These are phyloP conservation scores for Alces alces DNA, from an alignment of 2,113 vertebrate genomes.

Conservation along the genomic window DNA sequence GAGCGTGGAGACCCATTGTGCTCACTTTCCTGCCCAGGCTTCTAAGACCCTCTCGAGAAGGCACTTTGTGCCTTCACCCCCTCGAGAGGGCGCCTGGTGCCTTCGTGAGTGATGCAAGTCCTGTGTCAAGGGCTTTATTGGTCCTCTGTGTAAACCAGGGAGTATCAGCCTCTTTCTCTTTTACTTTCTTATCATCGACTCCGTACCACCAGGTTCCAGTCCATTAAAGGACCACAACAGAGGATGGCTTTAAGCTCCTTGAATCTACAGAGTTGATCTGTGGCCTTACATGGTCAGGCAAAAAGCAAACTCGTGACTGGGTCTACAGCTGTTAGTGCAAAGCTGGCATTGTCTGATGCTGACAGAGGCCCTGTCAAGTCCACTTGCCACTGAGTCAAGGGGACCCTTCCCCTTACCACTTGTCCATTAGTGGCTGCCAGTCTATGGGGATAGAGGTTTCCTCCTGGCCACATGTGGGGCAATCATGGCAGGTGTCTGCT, in stretches of 20 bases:
- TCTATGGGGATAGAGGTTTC: not conserved
- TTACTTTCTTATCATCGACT: no score
- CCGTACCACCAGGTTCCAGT: no score
- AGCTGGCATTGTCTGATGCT: not conserved
- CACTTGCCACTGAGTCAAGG: not conserved
- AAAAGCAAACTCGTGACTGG: not conserved
- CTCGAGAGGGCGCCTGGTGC: no score
- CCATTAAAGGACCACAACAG: no score
- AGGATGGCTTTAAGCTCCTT: not conserved
- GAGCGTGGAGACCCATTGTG: no score
- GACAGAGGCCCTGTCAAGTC: not conserved
- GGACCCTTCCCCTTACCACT: not conserved
- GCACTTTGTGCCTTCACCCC: no score
- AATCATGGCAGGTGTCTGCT: not conserved
- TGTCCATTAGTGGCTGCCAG: not conserved
- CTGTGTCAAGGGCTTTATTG: no score
- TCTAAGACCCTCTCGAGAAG: no score
- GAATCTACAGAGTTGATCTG: not conserved
- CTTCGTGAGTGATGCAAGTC: no score
- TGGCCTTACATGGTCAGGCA: not conserved
- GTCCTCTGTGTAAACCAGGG: no score
- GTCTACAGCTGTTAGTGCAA: not conserved
- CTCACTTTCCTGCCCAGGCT: no score
- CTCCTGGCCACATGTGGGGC: not conserved
- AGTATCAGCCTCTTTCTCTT: no score